Conservation (phyloP, 2,888 invertebrate species). For the Linyphia triangularis region DNA sequence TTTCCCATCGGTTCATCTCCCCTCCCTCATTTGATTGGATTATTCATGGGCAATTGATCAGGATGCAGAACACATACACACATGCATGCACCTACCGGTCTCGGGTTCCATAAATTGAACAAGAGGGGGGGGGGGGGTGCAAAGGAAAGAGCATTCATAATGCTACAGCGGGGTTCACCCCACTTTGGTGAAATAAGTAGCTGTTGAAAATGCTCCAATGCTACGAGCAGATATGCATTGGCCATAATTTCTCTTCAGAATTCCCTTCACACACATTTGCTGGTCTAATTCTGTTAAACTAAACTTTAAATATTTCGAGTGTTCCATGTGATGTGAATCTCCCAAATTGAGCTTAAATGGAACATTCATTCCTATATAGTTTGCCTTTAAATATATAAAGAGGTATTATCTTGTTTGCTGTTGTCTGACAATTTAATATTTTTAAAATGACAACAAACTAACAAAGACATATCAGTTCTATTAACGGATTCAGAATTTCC, state of each 20-base stretch:
- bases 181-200: neutral
- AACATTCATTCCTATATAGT: too few relatives aligned
- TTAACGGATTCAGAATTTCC: too few relatives aligned
- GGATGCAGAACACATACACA: conserved; percentile 73
- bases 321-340: too few relatives aligned
- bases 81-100: conserved; percentile 70
- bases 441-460: too few relatives aligned
- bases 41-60: conserved; percentile 73
- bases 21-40: conserved; percentile 70
- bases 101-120: conserved; percentile 65
- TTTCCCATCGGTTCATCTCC: conserved; percentile 12
- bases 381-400: too few relatives aligned
- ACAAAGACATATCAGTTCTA: too few relatives aligned
- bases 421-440: too few relatives aligned
- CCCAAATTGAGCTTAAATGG: too few relatives aligned
- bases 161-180: neutral
- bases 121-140: conserved; percentile 1
- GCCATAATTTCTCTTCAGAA: neutral
- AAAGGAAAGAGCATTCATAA: conserved; percentile 18
- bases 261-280: neutral
- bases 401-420: too few relatives aligned
- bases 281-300: neutral
- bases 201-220: neutral
- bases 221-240: neutral
- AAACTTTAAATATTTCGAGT: too few relatives aligned